A percentile compares a stretch with the other conserved stretches of the same genome.
Conservation (phyloP, 2,113 vertebrate species). For the Pedetes capensis region DNA sequence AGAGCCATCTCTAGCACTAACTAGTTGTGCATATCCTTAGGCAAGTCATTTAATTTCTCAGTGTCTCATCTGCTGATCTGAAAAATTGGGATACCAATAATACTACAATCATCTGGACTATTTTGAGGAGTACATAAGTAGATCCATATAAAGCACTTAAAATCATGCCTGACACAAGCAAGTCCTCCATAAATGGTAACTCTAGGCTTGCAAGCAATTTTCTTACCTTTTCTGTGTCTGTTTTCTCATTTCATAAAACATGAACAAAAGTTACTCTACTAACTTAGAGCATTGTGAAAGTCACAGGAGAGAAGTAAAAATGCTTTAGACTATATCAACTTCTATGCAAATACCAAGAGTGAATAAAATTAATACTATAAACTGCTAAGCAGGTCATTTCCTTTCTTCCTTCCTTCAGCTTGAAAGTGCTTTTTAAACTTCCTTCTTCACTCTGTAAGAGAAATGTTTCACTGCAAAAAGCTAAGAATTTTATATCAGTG, state of each 20-base stretch:
- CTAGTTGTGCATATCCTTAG: neutral
- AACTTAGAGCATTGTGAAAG: neutral
- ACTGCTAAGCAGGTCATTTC: neutral
- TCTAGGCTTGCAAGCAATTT: neutral
- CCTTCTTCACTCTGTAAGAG: slow-evolving; percentile 2
- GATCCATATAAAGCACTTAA: neutral
- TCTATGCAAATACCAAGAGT: neutral
- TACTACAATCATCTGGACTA: neutral
- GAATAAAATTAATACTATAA: neutral
- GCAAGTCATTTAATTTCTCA: neutral
- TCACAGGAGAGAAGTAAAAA: slow-evolving; percentile 9
- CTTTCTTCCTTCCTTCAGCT: neutral
- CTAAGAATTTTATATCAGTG: neutral
- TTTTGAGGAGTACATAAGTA: neutral
- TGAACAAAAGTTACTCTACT: neutral
- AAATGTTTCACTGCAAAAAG: slow-evolving; percentile 30
- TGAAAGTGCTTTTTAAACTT: slow-evolving; percentile 13
- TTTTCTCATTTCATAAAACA: slow-evolving; percentile 44
- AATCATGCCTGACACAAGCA: neutral
- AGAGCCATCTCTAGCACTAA: neutral
- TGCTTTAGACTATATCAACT: neutral
- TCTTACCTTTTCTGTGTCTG: neutral
- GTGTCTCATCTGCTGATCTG: neutral
- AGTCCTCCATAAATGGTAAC: neutral
- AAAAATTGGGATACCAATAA: neutral